Evolutionary conservation across 2,888 invertebrate species (phyloP), one percentile per base, ranked within the genome.

Genomic region (Parnassius mnemosyne): DNA sequence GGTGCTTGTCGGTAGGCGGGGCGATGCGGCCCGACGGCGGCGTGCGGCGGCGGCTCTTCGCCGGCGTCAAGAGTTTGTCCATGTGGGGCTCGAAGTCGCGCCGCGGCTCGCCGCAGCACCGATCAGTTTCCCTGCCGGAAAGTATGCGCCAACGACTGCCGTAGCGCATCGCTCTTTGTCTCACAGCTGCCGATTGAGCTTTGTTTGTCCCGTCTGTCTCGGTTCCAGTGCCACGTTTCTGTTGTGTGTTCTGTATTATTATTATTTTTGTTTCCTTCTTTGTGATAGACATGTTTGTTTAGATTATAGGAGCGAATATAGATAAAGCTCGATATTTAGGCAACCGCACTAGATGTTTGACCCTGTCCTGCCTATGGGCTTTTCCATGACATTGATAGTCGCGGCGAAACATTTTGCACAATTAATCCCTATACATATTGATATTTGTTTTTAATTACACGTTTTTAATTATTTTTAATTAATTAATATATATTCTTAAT

Each of bases 111-210:
- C 94, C 95, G 76, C 94, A 95, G 88, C 94, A 95, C 92, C 95
- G 95, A 85, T 96, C 96, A 92, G 95, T 95, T 93, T 96, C 96
- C 86, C 94, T 96, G 89, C 96, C 96, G 85, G 96, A 96, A 95
- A 96, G 96, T 96, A 96, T 93, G 94, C 85, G 85, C 84, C 82
- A 84, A 78, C 77, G 82, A 81, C 82, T 46, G 46, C 46, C 81
- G 81, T 87, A 87, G 87, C 83, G 82, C 84, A 85, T 77, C 80
- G 84, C 62, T 62, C 83, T 85, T 83, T 85, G 80, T 86, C 79
- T 80, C 80, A 83, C 63, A 63, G 55, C 81, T 79, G 86, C 87
- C 87, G 79, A 84, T 72, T 78, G 78, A 78, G 83, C 90, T 89
- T 90, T 90, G 75, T 84, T 85, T 89, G 87, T 89, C 85, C 84